Conservation (phyloP, 2,888 invertebrate species). For the Stenurella melanura region DNA sequence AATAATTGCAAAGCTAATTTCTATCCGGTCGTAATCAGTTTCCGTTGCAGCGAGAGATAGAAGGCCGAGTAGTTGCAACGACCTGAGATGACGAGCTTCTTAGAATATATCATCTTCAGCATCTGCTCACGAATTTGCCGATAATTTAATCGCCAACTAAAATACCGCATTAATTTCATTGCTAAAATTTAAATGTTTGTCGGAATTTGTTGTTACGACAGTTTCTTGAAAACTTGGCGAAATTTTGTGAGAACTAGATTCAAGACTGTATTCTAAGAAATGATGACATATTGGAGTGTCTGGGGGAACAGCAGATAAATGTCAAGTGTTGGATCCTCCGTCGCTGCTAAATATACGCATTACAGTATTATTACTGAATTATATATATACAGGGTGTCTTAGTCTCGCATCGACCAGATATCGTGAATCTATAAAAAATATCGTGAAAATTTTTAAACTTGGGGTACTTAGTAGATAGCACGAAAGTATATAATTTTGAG, state of each 20-base stretch:
- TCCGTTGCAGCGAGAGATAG: background rate
- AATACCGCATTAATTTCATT: background rate
- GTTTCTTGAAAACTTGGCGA: background rate
- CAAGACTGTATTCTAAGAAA: background rate
- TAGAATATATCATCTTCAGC: conserved; percentile 24
- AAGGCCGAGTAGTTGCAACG: background rate
- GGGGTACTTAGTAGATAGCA: no score
- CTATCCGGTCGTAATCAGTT: conserved; percentile 7
- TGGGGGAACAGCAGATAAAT: no score
- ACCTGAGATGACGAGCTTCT: conserved; percentile 15
- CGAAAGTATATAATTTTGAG: no score
- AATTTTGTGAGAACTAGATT: background rate
- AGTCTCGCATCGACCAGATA: no score
- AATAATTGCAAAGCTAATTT: conserved; percentile 7
- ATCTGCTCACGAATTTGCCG: conserved; percentile 25
- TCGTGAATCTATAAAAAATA: no score
- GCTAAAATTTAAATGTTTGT: background rate
- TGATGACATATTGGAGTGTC: background rate
- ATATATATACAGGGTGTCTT: no score
- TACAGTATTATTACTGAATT: background rate
- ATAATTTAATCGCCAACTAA: background rate
- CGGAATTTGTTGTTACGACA: conserved; percentile 2
- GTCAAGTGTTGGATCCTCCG: background rate
- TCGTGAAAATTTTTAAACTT: no score
- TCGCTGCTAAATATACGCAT: background rate